Evolutionary conservation across 2,797 vertebrate species (phyloP).

Genomic region (Melanotaenia parkinsoni): DNA sequence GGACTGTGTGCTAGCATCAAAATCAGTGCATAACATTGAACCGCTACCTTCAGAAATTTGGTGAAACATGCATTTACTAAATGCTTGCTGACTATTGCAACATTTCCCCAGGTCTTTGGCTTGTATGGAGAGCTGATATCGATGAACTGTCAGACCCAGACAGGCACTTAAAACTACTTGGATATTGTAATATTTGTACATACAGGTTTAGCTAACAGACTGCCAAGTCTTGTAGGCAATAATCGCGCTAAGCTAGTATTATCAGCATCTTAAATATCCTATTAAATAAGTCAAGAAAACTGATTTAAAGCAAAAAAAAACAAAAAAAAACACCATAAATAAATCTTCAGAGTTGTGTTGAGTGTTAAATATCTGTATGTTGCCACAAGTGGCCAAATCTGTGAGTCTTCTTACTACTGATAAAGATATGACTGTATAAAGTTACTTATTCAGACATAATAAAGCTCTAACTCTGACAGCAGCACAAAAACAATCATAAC

Average conservation of each 20-base stretch:
- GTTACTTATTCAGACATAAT: conserved; percentile 25
- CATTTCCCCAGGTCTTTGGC: conserved; percentile 71
- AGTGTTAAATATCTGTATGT: conserved; percentile 11
- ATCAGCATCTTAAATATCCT: conserved; percentile 25
- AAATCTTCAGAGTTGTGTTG: conserved; percentile 12
- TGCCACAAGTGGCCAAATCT: conserved; percentile 3
- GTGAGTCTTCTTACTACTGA: background rate
- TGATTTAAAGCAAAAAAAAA: conserved; percentile 12
- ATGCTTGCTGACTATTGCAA: conserved; percentile 61
- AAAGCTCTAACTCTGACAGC: conserved; percentile 12
- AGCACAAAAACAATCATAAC: conserved; percentile 34
- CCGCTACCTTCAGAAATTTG: conserved; percentile 43
- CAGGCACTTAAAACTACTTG: conserved; percentile 79
- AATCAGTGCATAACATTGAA: conserved; percentile 72
- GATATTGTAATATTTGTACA: conserved; percentile 46
- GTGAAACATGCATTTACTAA: conserved; percentile 64
- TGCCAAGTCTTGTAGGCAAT: conserved; percentile 43
- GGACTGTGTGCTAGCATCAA: conserved; percentile 32
- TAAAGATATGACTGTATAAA: conserved; percentile 34
- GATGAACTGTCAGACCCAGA: conserved; percentile 41
- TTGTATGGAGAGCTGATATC: conserved; percentile 39
- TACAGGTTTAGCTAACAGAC: conserved; percentile 43
- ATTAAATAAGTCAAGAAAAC: conserved; percentile 34
- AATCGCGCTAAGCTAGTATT: conserved; percentile 37
- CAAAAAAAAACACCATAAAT: conserved; percentile 40